Evolutionary conservation across 2,888 invertebrate species (phyloP).

Genomic region (Pedicia rivosa): DNA sequence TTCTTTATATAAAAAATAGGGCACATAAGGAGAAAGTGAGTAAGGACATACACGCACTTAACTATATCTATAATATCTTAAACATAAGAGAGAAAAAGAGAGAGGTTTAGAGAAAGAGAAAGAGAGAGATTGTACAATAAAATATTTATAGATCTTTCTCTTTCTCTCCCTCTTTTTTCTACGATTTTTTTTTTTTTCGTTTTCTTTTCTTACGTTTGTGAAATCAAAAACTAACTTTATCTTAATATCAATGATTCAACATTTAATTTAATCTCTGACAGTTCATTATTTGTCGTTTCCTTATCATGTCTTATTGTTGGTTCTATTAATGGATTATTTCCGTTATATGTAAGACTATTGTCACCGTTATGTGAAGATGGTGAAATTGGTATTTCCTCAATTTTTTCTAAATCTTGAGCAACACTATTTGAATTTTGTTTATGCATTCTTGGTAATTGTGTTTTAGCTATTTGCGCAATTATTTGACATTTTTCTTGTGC

Average conservation of each 20-base stretch:
- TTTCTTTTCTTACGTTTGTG: too few relatives aligned
- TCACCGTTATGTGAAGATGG: conserved; percentile 21
- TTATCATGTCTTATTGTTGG: background rate
- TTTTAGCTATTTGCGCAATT: background rate
- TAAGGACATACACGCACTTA: too few relatives aligned
- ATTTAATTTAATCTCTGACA: conserved; percentile 23
- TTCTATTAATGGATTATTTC: conserved; percentile 1
- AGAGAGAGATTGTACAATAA: too few relatives aligned
- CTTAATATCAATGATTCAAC: conserved; percentile 24
- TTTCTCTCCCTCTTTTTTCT: too few relatives aligned
- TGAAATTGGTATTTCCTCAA: conserved; percentile 45
- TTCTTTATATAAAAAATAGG: too few relatives aligned
- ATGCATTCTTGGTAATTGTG: conserved; percentile 28
- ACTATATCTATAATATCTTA: too few relatives aligned
- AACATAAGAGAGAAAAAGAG: too few relatives aligned
- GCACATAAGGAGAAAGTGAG: too few relatives aligned
- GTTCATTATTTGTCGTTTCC: background rate
- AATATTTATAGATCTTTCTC: too few relatives aligned
- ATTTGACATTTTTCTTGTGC: conserved; percentile 8
- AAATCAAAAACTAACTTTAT: too few relatives aligned
- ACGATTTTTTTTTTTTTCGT: too few relatives aligned
- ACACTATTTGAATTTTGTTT: conserved; percentile 55
- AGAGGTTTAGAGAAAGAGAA: too few relatives aligned
- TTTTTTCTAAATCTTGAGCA: conserved; percentile 49
- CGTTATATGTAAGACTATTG: background rate